These are phyloP conservation scores for Spodoptera picta DNA, from an alignment of 2,888 invertebrate species.

Conservation along the genomic window DNA sequence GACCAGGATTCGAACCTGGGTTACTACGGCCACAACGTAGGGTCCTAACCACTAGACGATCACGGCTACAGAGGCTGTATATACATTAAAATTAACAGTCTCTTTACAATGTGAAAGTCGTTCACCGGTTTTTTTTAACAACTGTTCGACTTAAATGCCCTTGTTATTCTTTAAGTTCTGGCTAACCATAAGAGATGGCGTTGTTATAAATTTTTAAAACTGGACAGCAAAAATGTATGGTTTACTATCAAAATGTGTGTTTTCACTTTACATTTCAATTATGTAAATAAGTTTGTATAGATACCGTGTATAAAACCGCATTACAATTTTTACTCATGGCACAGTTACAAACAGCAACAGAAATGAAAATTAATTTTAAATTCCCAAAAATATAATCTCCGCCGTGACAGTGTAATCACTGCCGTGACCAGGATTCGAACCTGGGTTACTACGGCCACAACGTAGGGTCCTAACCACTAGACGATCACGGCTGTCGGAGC, in stretches of 20 bases:
- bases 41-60: slow-evolving; percentile 92
- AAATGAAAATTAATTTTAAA: no score
- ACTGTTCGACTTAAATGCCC: slow-evolving; percentile 12
- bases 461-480: slow-evolving; percentile 92
- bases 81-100: slow-evolving; percentile 27
- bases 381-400: slow-evolving; percentile 17
- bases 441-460: slow-evolving; percentile 93
- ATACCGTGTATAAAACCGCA: no score
- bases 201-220: background rate
- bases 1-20: slow-evolving; percentile 92
- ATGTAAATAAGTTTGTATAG: no score
- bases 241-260: no score
- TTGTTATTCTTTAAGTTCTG: slow-evolving; percentile 16
- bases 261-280: no score
- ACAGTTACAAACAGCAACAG: no score
- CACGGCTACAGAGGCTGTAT: slow-evolving; percentile 73
- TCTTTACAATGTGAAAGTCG: slow-evolving; percentile 37
- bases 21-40: slow-evolving; percentile 92
- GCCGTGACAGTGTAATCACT: slow-evolving; percentile 55
- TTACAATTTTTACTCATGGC: no score
- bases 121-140: slow-evolving; percentile 14
- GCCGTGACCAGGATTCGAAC: slow-evolving; percentile 90
- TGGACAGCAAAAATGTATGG: no score
- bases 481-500: slow-evolving; percentile 90
- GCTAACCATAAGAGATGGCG: slow-evolving; percentile 30